phyloP scores from a whole-genome alignment of 2,888 invertebrate genomes.

The Pyrgus malvae region DNA sequence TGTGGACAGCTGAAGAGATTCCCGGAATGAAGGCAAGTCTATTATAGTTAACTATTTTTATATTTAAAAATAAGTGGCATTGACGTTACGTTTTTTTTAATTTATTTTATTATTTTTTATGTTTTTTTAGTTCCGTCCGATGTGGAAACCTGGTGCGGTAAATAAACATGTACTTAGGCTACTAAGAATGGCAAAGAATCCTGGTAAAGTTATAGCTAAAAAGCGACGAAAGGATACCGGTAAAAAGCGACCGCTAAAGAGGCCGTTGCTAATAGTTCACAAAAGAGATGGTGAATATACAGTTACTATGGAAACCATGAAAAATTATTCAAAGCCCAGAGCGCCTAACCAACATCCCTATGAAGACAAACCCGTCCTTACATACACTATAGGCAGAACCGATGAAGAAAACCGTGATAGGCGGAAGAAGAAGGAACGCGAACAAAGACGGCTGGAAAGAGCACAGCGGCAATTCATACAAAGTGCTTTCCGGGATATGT shows the following conservation, averaged over 20 bases:
- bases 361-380: conserved; percentile 65
- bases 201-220: conserved; percentile 55
- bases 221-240: conserved; percentile 55
- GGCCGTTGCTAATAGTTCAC: conserved; percentile 63
- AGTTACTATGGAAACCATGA: conserved; percentile 75
- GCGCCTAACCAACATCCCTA: conserved; percentile 65
- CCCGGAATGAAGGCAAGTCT: conserved; percentile 65
- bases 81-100: conserved; percentile 35
- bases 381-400: conserved; percentile 69
- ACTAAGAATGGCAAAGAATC: conserved; percentile 63
- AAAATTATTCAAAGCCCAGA: conserved; percentile 55
- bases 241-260: conserved; percentile 53
- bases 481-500: conserved; percentile 67
- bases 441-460: conserved; percentile 61
- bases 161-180: conserved; percentile 64
- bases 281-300: conserved; percentile 71
- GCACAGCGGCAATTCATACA: conserved; percentile 66
- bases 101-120: conserved; percentile 46
- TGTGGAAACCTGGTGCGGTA: conserved; percentile 71
- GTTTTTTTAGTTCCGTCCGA: conserved; percentile 67
- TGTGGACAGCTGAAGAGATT: conserved; percentile 68
- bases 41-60: not conserved
- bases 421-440: conserved; percentile 60
- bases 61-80: too few relatives aligned
- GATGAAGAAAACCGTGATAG: conserved; percentile 67